Conservation (phyloP, 2,888 invertebrate species). For the Pheosia gnoma region DNA sequence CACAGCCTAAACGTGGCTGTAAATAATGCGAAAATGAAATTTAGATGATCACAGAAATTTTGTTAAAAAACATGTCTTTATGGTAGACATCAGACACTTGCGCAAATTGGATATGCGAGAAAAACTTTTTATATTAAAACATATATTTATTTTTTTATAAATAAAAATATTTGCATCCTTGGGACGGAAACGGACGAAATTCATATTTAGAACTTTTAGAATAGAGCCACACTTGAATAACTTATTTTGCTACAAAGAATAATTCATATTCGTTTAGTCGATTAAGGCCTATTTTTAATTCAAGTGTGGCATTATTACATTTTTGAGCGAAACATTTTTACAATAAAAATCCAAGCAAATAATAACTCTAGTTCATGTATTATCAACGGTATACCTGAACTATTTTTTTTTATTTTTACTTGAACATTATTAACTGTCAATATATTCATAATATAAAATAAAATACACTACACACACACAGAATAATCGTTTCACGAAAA, state of each 20-base stretch:
- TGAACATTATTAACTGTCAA: slow-evolving; percentile 7
- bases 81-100: slow-evolving; percentile 16
- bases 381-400: slow-evolving; percentile 6
- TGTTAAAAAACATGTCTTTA: slow-evolving; percentile 16
- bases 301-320: slow-evolving; percentile 14
- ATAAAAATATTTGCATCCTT: slow-evolving; percentile 44
- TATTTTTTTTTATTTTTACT: slow-evolving; percentile 7
- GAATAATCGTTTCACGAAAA: slow-evolving; percentile 75
- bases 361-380: neutral
- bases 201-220: slow-evolving; percentile 19
- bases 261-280: no score
- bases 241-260: neutral
- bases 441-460: slow-evolving; percentile 22
- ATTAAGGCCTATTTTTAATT: neutral
- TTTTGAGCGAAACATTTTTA: slow-evolving; percentile 32
- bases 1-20: no score
- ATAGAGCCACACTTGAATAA: slow-evolving; percentile 14
- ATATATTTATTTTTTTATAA: slow-evolving; percentile 17
- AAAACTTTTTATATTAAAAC: slow-evolving; percentile 12
- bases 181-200: slow-evolving; percentile 57
- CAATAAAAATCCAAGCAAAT: slow-evolving; percentile 12
- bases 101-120: slow-evolving; percentile 32
- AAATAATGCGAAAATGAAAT: slow-evolving; percentile 21
- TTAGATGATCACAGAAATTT: slow-evolving; percentile 39
- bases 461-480: slow-evolving; percentile 38